Base-by-base conservation (phyloP, 2,113 vertebrate genomes). In the Pygathrix nemaeus region DNA sequence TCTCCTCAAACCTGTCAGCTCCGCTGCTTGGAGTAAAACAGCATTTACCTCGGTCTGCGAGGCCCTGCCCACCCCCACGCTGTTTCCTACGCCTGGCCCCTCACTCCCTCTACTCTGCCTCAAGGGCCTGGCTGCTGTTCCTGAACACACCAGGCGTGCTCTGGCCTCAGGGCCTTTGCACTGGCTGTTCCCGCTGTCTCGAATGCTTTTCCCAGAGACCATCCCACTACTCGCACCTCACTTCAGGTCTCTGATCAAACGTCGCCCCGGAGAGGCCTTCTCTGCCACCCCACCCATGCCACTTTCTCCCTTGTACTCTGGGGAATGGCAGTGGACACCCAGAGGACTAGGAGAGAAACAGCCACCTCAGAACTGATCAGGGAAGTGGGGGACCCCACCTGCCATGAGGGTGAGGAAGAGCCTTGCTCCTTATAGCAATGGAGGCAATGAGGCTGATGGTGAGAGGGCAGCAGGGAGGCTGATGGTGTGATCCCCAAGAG, bases 31-130 rank as follows among this genome's bases (percentile, higher is more conserved):
- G 38, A 35, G 48, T 20, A 48, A 73, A 61, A 35, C 7, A 25
- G 38, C 0, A 0, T 32, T 8, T 1, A 2, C 13, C 10, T 27
- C 0, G 1, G 32, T n/a, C 66, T 23, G 3, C 0, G 0, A 83
- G 87, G 48, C 21, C 16, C 57, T 27, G 38, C 14, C 0, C 1
- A 0, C 76, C 30, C 57, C 57, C 16, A 5, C 0, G 0, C 14
- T 48, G 2, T 52, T 32, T 23, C 48, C 64, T 3, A 0, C 10
- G 2, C 57, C 55, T 35, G 0, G 2, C 11, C 88, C 45, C 68
- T 83, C 82, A 35, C 43, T 72, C 16, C 3, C 27, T 89, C 40
- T 12, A 0, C 35, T 8, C 59, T 59, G 59, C 32, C 10, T 4
- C 2, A 11, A 52, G 23, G 8, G 40, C 38, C 78, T 73, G 7